Conservation (phyloP, 2,888 invertebrate genomes). For the Buathra laborator region DNA sequence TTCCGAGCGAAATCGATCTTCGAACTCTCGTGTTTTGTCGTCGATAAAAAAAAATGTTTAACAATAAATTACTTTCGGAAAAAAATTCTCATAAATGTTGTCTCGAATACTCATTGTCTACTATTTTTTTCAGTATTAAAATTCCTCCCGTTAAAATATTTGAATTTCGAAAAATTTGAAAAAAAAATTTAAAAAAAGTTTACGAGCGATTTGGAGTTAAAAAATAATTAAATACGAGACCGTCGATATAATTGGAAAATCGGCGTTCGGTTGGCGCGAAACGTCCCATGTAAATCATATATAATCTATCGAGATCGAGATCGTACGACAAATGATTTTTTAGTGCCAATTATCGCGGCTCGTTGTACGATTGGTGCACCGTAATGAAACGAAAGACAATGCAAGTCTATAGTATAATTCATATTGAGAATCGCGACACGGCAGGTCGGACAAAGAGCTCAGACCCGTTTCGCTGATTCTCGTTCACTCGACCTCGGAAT, state of each 20-base stretch:
- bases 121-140: no score
- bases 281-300: background rate
- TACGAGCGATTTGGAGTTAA: background rate
- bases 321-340: constrained; percentile 10
- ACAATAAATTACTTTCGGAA: no score
- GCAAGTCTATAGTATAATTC: background rate
- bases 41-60: no score
- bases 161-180: no score
- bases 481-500: constrained; percentile 49
- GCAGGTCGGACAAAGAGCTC: constrained; percentile 36
- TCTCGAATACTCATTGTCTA: no score
- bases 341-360: constrained; percentile 32
- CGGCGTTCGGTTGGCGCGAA: background rate
- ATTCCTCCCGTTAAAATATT: no score
- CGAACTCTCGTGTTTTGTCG: background rate
- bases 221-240: background rate
- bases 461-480: constrained; percentile 38
- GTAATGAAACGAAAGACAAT: constrained; percentile 50
- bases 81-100: no score
- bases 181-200: no score
- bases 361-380: constrained; percentile 27
- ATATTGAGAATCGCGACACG: constrained; percentile 41
- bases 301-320: background rate
- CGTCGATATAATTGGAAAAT: background rate
- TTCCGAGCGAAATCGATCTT: background rate